Evolutionary conservation across 2,113 vertebrate species (phyloP).

Genomic region (Microcebus griseorufus): DNA sequence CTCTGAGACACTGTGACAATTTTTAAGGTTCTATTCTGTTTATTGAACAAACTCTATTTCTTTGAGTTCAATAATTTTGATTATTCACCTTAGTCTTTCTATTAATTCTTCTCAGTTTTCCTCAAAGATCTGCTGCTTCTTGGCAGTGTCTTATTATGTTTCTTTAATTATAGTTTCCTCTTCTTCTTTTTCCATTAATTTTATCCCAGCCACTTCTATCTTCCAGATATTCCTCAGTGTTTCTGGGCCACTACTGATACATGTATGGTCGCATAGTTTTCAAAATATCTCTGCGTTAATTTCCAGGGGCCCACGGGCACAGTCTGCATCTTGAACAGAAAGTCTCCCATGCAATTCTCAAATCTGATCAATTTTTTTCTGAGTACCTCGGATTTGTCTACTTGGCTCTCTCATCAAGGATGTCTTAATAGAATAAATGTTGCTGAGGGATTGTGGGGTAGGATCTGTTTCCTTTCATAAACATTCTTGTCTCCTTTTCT

Average conservation of each 20-base stretch:
- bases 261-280: not conserved
- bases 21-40: no score
- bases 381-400: not conserved
- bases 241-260: not conserved
- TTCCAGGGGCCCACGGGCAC: not conserved
- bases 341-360: not conserved
- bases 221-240: no score
- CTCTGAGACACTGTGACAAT: no score
- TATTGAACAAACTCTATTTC: no score
- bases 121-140: no score
- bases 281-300: not conserved
- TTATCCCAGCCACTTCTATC: no score
- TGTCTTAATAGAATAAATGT: constrained; percentile 44
- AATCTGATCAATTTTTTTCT: not conserved
- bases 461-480: constrained; percentile 42
- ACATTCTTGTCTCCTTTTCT: constrained; percentile 49
- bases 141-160: no score
- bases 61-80: no score
- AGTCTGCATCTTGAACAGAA: not conserved
- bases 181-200: no score
- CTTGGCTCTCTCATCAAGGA: constrained; percentile 38
- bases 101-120: no score
- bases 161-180: no score
- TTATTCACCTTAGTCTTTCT: no score
- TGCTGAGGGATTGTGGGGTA: not conserved